Conservation (phyloP, 2,888 invertebrate genomes). For the Euphydryas editha region DNA sequence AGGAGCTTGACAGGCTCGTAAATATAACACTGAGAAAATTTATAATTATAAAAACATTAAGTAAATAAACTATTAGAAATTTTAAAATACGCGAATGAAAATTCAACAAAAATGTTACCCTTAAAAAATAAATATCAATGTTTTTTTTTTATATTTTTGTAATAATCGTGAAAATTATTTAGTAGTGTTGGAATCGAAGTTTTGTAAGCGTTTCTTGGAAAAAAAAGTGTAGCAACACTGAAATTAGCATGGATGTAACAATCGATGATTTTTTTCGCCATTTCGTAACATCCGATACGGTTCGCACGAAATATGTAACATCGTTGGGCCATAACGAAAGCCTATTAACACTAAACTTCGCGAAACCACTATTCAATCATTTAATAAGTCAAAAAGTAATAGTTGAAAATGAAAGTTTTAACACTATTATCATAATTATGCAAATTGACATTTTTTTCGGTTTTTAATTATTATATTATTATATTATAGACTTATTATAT, state of each 20-base stretch:
- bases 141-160: constrained; percentile 1
- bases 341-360: constrained; percentile 57
- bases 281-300: constrained; percentile 73
- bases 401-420: constrained; percentile 1
- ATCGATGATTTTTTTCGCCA: constrained; percentile 66
- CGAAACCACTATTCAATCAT: constrained; percentile 41
- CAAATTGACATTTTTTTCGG: too few relatives aligned
- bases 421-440: too few relatives aligned
- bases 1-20: not conserved
- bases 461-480: too few relatives aligned
- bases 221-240: constrained; percentile 54
- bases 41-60: too few relatives aligned
- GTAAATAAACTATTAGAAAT: too few relatives aligned
- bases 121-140: too few relatives aligned
- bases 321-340: constrained; percentile 69
- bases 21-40: not conserved
- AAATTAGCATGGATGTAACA: constrained; percentile 76
- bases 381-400: constrained; percentile 24
- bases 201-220: constrained; percentile 29
- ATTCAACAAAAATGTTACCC: not conserved
- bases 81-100: too few relatives aligned
- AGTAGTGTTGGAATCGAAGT: constrained; percentile 21
- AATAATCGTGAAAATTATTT: constrained; percentile 10
- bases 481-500: too few relatives aligned
- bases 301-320: constrained; percentile 75